These are phyloP conservation scores for Yponomeuta evonymella DNA, from an alignment of 2,888 invertebrate species.

Conservation along the genomic window DNA sequence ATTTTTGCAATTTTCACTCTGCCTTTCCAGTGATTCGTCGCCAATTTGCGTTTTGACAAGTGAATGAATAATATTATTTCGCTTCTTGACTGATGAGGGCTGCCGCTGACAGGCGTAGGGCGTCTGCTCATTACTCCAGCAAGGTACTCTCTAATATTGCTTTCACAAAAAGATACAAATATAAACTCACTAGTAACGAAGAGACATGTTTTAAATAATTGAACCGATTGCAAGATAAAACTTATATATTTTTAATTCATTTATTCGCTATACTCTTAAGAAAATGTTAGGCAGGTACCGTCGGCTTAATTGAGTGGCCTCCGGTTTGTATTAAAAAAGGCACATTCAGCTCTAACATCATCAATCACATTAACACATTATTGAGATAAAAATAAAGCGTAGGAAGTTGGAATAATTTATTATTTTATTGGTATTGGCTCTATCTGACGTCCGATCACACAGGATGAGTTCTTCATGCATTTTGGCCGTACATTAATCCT, in stretches of 20 bases:
- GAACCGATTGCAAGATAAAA: not conserved
- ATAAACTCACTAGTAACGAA: not conserved
- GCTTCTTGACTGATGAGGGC: conserved; percentile 39
- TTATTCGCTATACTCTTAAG: not conserved
- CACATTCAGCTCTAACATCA: conserved; percentile 36
- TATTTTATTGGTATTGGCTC: conserved; percentile 69
- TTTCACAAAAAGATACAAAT: conserved; percentile 14
- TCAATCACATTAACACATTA: conserved; percentile 69
- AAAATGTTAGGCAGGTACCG: not conserved
- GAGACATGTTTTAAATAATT: too few relatives aligned
- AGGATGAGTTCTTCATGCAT: not conserved
- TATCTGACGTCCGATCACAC: conserved; percentile 64
- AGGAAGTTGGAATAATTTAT: conserved; percentile 68
- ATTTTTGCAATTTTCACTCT: conserved; percentile 30
- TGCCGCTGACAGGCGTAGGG: conserved; percentile 41
- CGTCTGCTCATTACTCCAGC: conserved; percentile 35
- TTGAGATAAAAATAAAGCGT: conserved; percentile 51
- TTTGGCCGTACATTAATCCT: not conserved
- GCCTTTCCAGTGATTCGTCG: conserved; percentile 38
- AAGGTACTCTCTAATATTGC: conserved; percentile 27
- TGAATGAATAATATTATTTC: conserved; percentile 62
- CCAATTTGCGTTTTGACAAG: conserved; percentile 62
- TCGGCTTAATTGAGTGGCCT: conserved; percentile 14
- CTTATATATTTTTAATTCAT: not conserved
- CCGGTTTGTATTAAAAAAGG: conserved; percentile 30